Evolutionary conservation across 2,888 invertebrate genomes (phyloP), one percentile per base, ranked within the genome.

Genomic region (Papilio protenor): DNA sequence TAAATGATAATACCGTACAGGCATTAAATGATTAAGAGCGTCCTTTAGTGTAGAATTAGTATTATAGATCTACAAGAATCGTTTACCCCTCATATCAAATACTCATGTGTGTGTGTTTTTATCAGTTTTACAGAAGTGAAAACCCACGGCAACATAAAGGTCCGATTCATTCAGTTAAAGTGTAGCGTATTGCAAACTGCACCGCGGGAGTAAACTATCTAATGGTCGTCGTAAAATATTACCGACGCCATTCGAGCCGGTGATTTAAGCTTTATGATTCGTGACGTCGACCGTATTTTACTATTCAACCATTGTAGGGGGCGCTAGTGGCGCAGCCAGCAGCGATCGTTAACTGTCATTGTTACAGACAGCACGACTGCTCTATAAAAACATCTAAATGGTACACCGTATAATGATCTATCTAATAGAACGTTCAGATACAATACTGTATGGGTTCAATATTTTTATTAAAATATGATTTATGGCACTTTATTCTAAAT

Each of bases 191-290:
- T 76, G 77, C 80, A 75, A 70, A 66, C 70, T 77, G 77, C 73
- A 77, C 49, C 64, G 70, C 59, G 64, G 27, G 59, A 55, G 61
- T 72, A 61, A 71, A 66, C 40, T 61, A 40, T 75, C 87, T 86
- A 86, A 87, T 82, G 81, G 82, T 78, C 80, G 80, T 81, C 83
- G 81, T 84, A 83, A 85, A 85, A 84, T 84, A 85, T 84, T 82
- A 82, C 82, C 80, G 82, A 81, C 79, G 82, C 82, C 82, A 80
- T 79, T 82, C 81, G 82, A 83, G 83, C 82, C 81, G 82, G 76
- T 79, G 81, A 82, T 82, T 83, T 81, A 79, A 81, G 83, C 81
- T 86, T 87, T 87, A 87, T 84, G 85, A 81, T 79, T 76, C 79
- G 81, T 84, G 71, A 75, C 72, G 45, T 52, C 61, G 69, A 64